phyloP scores from a whole-genome alignment of 2,113 vertebrate species.

The Syngnathus floridae region DNA sequence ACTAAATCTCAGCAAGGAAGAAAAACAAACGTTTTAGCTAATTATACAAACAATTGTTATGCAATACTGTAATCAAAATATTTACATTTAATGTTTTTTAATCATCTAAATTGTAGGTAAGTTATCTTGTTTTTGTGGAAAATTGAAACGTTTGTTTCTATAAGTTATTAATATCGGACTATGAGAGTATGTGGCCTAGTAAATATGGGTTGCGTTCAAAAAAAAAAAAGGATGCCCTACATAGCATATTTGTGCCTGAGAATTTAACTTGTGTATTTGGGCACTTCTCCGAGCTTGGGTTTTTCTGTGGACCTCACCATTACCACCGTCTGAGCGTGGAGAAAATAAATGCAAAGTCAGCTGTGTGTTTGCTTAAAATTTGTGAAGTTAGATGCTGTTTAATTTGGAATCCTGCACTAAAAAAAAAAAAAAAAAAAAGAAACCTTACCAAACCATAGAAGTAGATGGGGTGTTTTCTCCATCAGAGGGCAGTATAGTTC shows the following conservation, averaged over 20 bases:
- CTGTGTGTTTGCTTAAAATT: conserved; percentile 54
- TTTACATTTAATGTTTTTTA: neutral
- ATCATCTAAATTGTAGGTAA: neutral
- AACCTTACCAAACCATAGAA: neutral
- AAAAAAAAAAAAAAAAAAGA: conserved; percentile 8
- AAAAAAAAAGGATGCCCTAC: neutral
- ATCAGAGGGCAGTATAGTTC: conserved; percentile 64
- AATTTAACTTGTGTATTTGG: neutral
- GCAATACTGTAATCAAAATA: neutral
- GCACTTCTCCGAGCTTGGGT: neutral
- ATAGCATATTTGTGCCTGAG: neutral
- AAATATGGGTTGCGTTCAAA: neutral
- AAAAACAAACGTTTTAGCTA: neutral
- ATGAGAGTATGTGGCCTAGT: neutral
- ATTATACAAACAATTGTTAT: neutral
- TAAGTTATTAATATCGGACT: neutral
- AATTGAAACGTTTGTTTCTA: neutral
- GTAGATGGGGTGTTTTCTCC: conserved; percentile 28
- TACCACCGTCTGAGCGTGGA: conserved; percentile 44
- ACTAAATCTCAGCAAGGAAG: too few species aligned
- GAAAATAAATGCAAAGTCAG: conserved; percentile 54
- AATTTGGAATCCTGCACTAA: conserved; percentile 1
- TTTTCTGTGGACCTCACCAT: conserved; percentile 39
- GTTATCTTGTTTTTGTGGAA: neutral
- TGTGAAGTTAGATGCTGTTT: conserved; percentile 19